phyloP scores from a whole-genome alignment of 2,888 invertebrate genomes.

The Drosophila macrothrix region DNA sequence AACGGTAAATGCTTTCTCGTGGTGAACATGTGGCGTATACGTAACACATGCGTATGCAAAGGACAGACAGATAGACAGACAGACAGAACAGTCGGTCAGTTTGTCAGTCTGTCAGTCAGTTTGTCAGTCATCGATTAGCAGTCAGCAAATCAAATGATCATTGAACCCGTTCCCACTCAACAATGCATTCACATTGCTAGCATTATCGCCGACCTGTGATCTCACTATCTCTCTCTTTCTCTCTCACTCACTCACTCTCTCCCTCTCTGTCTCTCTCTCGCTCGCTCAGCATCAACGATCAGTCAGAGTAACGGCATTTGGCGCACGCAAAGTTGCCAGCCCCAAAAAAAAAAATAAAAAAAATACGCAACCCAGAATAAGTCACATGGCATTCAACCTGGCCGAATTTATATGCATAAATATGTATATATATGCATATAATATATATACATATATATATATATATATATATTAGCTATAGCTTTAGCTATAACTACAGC shows the following conservation, averaged over 20 bases:
- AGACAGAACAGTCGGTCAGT: neutral
- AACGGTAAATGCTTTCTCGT: slow-evolving; percentile 45
- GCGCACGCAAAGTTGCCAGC: slow-evolving; percentile 8
- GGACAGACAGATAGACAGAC: neutral
- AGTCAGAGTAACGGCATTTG: slow-evolving; percentile 64
- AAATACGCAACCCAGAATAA: slow-evolving; percentile 28
- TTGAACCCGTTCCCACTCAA: slow-evolving; percentile 51
- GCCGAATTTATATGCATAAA: slow-evolving; percentile 2
- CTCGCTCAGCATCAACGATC: neutral
- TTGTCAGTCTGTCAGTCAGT: neutral
- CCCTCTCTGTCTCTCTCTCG: neutral
- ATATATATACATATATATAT: neutral
- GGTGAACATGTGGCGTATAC: slow-evolving; percentile 60
- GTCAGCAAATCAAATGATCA: slow-evolving; percentile 60
- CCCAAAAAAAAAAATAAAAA: slow-evolving; percentile 37
- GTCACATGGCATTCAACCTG: slow-evolving; percentile 44
- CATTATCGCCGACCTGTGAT: slow-evolving; percentile 16
- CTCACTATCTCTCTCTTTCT: neutral
- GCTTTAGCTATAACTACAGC: slow-evolving; percentile 23
- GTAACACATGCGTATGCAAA: slow-evolving; percentile 39
- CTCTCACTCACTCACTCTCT: neutral
- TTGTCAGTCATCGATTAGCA: slow-evolving; percentile 1
- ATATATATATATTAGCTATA: slow-evolving; percentile 7
- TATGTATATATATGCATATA: slow-evolving; percentile 1
- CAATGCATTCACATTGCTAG: slow-evolving; percentile 63